Conservation (phyloP, 2,888 invertebrate genomes). For the Himalopsyche kuldschensis region DNA sequence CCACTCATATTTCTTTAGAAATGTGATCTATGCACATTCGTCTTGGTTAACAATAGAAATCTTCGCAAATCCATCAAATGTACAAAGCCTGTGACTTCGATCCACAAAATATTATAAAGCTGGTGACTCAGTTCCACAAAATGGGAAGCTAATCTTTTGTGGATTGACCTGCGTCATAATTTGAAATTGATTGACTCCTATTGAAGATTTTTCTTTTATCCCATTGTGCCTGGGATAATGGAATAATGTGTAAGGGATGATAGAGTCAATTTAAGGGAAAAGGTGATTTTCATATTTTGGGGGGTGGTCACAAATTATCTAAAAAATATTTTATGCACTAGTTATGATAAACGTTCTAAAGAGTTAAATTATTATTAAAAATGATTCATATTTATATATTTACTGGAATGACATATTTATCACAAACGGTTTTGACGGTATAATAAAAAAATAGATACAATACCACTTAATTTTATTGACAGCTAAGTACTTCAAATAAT, state of each 20-base stretch:
- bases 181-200: constrained; percentile 40
- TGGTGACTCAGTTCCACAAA: not conserved
- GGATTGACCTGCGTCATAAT: constrained; percentile 40
- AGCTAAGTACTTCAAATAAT: too few species aligned
- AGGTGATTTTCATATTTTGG: not conserved
- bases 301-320: not conserved
- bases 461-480: too few species aligned
- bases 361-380: too few species aligned
- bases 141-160: constrained; percentile 33
- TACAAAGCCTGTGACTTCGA: not conserved
- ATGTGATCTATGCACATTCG: not conserved
- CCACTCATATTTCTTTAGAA: not conserved
- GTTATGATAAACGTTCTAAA: too few species aligned
- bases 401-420: too few species aligned
- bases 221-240: not conserved
- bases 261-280: not conserved
- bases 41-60: not conserved
- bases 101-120: not conserved
- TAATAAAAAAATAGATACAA: too few species aligned
- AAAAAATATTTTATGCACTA: too few species aligned
- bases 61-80: not conserved
- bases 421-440: too few species aligned
- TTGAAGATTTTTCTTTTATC: constrained; percentile 19
- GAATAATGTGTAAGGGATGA: not conserved
- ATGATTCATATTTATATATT: too few species aligned